Evolutionary conservation across 2,888 invertebrate genomes (phyloP).

Genomic region (Incurvaria masculella): DNA sequence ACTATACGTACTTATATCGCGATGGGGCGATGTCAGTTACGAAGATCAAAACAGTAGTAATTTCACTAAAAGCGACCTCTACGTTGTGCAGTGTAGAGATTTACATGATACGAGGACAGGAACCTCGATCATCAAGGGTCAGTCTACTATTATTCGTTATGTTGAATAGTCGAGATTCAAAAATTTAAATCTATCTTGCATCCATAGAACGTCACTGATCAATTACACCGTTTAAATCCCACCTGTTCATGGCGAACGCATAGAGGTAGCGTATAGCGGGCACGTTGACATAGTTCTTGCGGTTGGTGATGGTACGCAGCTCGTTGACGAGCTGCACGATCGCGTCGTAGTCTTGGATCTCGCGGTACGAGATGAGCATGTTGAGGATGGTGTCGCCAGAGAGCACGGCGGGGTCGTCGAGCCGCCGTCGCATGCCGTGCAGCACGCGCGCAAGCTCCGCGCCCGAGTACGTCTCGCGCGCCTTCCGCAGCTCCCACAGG

Average conservation of each 20-base stretch:
- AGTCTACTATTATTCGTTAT: conserved; percentile 4
- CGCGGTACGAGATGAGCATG: conserved; percentile 87
- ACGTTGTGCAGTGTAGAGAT: too few relatives aligned
- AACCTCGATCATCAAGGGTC: too few relatives aligned
- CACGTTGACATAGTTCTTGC: conserved; percentile 84
- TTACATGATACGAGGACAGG: too few relatives aligned
- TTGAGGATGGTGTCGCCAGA: conserved; percentile 95
- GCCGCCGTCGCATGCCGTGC: conserved; percentile 84
- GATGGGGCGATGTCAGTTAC: too few relatives aligned
- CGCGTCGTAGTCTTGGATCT: conserved; percentile 94
- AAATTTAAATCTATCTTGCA: background rate
- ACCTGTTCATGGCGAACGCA: conserved; percentile 95
- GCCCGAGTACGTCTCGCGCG: conserved; percentile 82
- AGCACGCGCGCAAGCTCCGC: conserved; percentile 77
- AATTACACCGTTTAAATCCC: too few relatives aligned
- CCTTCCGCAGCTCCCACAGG: conserved; percentile 87
- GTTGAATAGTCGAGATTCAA: background rate
- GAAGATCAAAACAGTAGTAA: too few relatives aligned
- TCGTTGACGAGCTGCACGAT: conserved; percentile 97
- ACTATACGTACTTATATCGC: too few relatives aligned
- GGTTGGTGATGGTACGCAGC: conserved; percentile 83
- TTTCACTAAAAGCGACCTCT: too few relatives aligned
- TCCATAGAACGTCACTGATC: background rate
- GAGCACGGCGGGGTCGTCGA: conserved; percentile 96
- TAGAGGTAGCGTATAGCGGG: conserved; percentile 90